Base-by-base conservation (phyloP, 2,797 vertebrate genomes). In the Thripadectes ignobilis region DNA sequence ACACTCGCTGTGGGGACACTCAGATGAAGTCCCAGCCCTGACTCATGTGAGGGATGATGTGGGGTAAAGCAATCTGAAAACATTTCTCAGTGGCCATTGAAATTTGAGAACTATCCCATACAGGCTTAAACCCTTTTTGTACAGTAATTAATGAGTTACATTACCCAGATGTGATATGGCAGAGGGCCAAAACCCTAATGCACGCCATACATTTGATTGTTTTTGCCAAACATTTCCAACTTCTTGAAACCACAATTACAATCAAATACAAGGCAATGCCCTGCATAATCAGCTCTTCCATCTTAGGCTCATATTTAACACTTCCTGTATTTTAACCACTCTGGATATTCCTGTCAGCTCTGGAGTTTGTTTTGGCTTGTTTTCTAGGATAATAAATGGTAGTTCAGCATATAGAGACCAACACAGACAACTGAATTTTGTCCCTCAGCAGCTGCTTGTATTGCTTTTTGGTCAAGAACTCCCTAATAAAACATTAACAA, bases 301-400 rank as follows among this genome's bases (percentile, higher is more conserved):
- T 51, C 67, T 41, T 22, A 63, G 93, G 83, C 85, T 85, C 57
- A 5, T 77, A 91, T 95, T 87, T 95, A 96, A 96, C n/a, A 65
- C 32, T 95, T 96, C 91, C 95, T 86, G 43, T 82, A 59, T 63
- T 96, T 78, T 49, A 92, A 77, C 83, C 30, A 54, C 62, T 65
- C 85, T 49, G 63, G 88, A 73, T 48, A 67, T 21, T 78, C 71
- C 59, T 17, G 6, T 81, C 84, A 95, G 74, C 68, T 51, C 74
- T 92, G 94, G 85, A 91, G 94, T 95, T 89, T 71, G 24, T 55
- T 92, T 71, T 74, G 75, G 55, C 73, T 84, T 91, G 43, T 89
- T 91, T 62, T 92, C 59, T 48, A 63, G 45, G 57, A 72, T 86
- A 96, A 95, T 95, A 69, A 92, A 95, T 88, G 81, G 82, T 36